Evolutionary conservation across 2,113 vertebrate genomes (phyloP).

Genomic region (Hipposideros armiger): DNA sequence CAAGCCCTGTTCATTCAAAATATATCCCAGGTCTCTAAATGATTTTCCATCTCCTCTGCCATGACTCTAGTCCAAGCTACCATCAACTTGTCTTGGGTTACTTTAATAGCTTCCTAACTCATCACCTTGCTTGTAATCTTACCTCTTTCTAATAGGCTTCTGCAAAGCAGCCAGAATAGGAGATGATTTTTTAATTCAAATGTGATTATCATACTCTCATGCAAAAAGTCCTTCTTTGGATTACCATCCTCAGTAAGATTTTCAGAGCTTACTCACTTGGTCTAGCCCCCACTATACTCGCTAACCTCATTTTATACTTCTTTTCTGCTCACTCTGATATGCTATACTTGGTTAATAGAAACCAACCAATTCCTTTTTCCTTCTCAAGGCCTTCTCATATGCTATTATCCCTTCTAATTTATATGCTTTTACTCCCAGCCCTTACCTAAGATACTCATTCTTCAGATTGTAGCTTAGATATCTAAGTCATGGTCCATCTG

Average conservation of each 20-base stretch:
- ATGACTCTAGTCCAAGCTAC: neutral
- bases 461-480: neutral
- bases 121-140: neutral
- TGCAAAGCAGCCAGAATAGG: neutral
- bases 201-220: neutral
- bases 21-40: neutral
- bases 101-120: neutral
- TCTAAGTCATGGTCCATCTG: neutral
- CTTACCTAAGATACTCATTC: neutral
- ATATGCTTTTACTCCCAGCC: neutral
- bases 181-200: neutral
- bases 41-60: neutral
- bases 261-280: neutral
- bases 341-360: neutral
- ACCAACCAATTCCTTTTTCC: neutral
- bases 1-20: neutral
- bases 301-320: neutral
- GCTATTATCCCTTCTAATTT: neutral
- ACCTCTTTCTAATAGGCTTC: neutral
- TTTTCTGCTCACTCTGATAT: neutral
- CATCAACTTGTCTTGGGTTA: neutral
- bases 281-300: neutral
- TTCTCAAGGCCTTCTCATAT: neutral
- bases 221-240: neutral
- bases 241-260: neutral